Evolutionary conservation across 2,797 vertebrate species (phyloP), one percentile per base, ranked within the genome.

Genomic region (Psittacula derbiana): DNA sequence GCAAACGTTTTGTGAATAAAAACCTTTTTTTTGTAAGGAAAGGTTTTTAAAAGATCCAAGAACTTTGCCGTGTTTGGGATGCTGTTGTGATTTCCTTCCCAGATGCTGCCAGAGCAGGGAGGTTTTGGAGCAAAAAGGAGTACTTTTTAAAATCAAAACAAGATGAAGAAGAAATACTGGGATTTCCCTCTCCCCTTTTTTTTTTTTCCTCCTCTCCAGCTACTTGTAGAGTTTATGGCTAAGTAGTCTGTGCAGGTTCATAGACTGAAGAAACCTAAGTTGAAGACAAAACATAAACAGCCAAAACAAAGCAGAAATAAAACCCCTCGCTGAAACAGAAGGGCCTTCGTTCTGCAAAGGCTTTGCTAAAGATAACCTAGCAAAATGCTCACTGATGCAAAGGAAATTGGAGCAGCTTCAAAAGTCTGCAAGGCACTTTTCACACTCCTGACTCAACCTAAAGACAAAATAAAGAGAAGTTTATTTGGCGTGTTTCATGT

Each of bases 401-500:
- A 88, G 90, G 83, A 92, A 91, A 92, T 66, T 41, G 70, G 88
- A 96, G 92, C 95, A 92, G 94, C 94, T 94, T 92, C 61, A 60
- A 84, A 92, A 92, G 82, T 92, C 96, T 96, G 72, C 94, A 79
- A 93, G 96, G 97, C 96, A 94, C 86, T 92, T 97, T 94, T 96
- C 95, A 65, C 93, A 75, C 94, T 97, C 96, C 96, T 92, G 88
- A 92, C 84, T 95, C 96, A 95, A 93, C 95, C 93, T 94, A 86
- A 96, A 96, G 87, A 88, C 73, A 46, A 50, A 86, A n/a, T 64
- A 46, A 66, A 79, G 82, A 61, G 82, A 96, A 95, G 95, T 98
- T 98, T 97, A 98, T 98, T 99, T 98, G 97, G 98, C 55, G 98
- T 98, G 98, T 98, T 98, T 98, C 96, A 97, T 98, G 98, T 98